phyloP scores from a whole-genome alignment of 2,797 vertebrate species.

The Urophycis tenuis region DNA sequence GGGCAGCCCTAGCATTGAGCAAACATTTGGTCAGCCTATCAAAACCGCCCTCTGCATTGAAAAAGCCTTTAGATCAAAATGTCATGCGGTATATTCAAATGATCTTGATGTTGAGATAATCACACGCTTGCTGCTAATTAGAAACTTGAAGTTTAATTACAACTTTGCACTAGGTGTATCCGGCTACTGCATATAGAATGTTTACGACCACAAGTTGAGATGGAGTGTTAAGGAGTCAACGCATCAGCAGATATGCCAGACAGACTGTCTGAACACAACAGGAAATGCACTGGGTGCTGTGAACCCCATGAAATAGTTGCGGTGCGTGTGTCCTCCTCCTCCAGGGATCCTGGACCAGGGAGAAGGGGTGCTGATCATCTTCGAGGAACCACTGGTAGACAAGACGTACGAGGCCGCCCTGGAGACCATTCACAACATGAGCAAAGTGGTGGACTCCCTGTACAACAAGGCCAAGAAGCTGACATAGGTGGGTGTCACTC shows the following conservation, averaged over 20 bases:
- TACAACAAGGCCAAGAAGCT: constrained; percentile 99
- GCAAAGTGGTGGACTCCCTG: constrained; percentile 97
- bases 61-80: background rate
- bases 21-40: background rate
- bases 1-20: background rate
- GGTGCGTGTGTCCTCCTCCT: background rate
- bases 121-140: background rate
- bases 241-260: background rate
- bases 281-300: background rate
- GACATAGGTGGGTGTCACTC: constrained; percentile 83
- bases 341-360: constrained; percentile 94
- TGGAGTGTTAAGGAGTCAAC: background rate
- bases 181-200: background rate
- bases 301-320: background rate
- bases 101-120: background rate
- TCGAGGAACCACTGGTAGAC: constrained; percentile 89
- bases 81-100: background rate
- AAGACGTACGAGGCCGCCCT: constrained; percentile 90
- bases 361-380: constrained; percentile 91
- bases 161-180: background rate
- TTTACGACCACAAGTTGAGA: background rate
- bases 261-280: background rate
- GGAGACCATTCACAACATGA: constrained; percentile 97
- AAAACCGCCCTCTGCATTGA: background rate
- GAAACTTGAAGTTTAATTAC: constrained; percentile 1